Evolutionary conservation across 2,113 vertebrate genomes (phyloP).

Genomic region (Grus americana): DNA sequence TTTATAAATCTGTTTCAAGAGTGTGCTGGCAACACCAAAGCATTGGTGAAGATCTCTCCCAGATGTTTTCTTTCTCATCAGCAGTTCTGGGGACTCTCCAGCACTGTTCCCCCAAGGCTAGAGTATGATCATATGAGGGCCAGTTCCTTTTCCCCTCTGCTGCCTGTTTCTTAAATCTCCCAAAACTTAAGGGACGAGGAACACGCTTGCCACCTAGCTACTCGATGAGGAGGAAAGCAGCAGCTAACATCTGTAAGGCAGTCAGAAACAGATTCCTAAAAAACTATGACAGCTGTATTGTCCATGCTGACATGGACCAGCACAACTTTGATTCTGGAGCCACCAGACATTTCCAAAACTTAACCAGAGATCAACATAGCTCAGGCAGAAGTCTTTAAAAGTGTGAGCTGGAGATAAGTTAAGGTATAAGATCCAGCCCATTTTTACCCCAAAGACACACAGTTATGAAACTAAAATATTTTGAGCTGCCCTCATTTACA

Average conservation of each 20-base stretch:
- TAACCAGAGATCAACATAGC: background rate
- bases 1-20: background rate
- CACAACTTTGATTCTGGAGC: background rate
- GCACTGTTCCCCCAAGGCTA: accelerated
- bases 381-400: background rate
- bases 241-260: background rate
- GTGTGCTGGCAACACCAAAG: background rate
- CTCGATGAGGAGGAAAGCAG: background rate
- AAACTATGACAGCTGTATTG: background rate
- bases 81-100: background rate
- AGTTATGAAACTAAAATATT: background rate
- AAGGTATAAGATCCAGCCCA: background rate
- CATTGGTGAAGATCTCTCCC: background rate
- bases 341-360: background rate
- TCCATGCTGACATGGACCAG: background rate
- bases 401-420: background rate
- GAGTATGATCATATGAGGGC: background rate
- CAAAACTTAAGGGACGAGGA: background rate
- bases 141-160: background rate
- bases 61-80: background rate
- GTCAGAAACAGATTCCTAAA: background rate
- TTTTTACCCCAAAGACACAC: background rate
- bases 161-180: background rate
- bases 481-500: background rate
- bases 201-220: background rate